Base-by-base conservation (phyloP, 1,140 invertebrate genomes). In the Drosophila leontia region DNA sequence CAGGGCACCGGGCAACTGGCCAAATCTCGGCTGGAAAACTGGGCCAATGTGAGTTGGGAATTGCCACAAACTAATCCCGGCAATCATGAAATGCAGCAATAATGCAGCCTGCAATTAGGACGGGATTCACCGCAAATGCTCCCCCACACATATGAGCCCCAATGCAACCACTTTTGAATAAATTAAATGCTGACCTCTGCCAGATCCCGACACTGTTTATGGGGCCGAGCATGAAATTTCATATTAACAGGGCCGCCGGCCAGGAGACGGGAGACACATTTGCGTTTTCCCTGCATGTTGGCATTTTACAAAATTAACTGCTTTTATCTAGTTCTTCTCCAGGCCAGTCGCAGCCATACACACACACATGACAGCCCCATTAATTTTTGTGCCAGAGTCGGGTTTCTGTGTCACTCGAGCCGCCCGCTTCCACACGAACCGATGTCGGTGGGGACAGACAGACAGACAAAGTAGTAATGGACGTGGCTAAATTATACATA, bases 301-400 rank as follows among this genome's bases (percentile, higher is more conserved):
- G 51, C 75, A 59, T 65, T 79, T 59, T 60, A 50, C 80, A 65
- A 75, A 81, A 85, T 87, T 71, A 86, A 86, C 65, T 76, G 82
- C 83, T 68, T 69, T 82, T 87, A 87, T 87, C 82, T 72, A 71
- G 59, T 80, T 80, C 68, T 56, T 56, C 57, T 51, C 41, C 47
- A 37, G 63, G 61, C 5, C 47, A 23, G 41, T 35, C 15, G 23
- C 13, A 26, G 57, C 19, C 26, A 57, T 59, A 72, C 17, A 35
- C 41, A 37, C 34, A 41, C 55, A 48, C 51, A 39, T 64, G 67
- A 56, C 75, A 79, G 47, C 48, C 69, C 69, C 78, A 87, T 82
- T 79, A 65, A 79, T 87, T 86, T 37, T 76, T 23, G 67, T 58
- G 35, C 48, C 62, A 72, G 55, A 69, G 75, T 59, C 34, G 65